Evolutionary conservation across 2,797 vertebrate genomes (phyloP).

Genomic region (Coracias cyanogaster): DNA sequence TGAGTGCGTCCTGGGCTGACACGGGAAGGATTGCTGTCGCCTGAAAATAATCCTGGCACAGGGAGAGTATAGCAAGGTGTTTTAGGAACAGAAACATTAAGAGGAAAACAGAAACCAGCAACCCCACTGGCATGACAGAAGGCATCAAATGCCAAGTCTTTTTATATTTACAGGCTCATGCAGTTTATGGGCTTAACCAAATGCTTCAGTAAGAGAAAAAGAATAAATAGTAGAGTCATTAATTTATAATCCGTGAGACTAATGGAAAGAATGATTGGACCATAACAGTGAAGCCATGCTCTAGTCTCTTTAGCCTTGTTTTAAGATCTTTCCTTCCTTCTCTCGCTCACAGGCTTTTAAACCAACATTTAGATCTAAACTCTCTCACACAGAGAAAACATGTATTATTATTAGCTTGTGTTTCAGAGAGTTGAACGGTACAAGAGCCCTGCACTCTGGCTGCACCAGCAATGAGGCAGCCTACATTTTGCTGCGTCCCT

Average conservation of each 20-base stretch:
- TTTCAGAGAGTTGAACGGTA: neutral
- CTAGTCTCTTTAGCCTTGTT: neutral
- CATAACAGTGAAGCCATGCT: neutral
- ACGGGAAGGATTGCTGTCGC: neutral
- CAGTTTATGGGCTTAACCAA: neutral
- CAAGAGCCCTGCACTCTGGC: neutral
- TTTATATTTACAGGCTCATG: neutral
- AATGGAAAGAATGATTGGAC: neutral
- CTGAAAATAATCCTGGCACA: neutral
- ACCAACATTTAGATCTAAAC: neutral
- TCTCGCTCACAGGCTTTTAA: neutral
- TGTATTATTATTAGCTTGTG: too few species aligned
- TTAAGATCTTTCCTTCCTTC: neutral
- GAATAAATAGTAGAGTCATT: neutral
- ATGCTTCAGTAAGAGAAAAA: neutral
- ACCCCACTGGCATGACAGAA: neutral
- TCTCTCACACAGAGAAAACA: neutral
- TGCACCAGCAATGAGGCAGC: neutral
- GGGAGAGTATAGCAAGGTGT: neutral
- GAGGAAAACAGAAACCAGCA: slow-evolving; percentile 13
- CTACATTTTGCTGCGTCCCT: neutral
- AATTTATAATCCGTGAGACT: neutral
- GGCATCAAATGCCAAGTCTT: neutral
- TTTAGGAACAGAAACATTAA: slow-evolving; percentile 28
- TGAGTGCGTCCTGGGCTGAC: neutral